Percentiles rank a stretch among this genome's conserved stretches.
These are phyloP conservation scores for Catocala sponsa DNA, from an alignment of 2,888 invertebrate genomes.

Conservation along the genomic window DNA sequence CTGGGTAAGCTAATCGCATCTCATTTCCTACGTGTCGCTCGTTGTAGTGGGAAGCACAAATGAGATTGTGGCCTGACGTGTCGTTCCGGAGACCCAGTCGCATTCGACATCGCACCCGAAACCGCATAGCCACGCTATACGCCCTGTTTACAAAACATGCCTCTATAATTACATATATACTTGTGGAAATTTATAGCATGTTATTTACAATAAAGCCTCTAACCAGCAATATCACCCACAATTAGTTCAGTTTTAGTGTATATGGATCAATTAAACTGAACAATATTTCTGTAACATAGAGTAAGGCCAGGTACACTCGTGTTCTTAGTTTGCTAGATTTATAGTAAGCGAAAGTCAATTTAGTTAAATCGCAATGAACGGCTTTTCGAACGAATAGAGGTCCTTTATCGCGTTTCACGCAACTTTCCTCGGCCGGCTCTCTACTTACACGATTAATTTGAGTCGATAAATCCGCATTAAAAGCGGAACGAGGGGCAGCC, in stretches of 20 bases:
- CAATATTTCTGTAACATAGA: no score
- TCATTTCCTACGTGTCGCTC: constrained; percentile 79
- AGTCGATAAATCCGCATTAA: constrained; percentile 87
- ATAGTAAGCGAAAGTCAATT: constrained; percentile 67
- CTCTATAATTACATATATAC: constrained; percentile 27
- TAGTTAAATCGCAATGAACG: constrained; percentile 74
- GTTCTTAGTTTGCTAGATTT: constrained; percentile 54
- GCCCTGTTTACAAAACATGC: constrained; percentile 48
- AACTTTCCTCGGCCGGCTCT: constrained; percentile 79
- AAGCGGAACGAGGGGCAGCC: constrained; percentile 79
- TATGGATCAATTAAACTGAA: no score
- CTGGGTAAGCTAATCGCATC: constrained; percentile 77
- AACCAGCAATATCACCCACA: no score
- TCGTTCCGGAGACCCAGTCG: constrained; percentile 70
- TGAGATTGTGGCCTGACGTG: constrained; percentile 78
- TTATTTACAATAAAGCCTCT: constrained; percentile 1
- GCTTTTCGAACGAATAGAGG: constrained; percentile 72
- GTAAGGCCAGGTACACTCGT: constrained; percentile 13
- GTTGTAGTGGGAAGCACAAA: constrained; percentile 76
- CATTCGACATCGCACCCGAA: constrained; percentile 63
- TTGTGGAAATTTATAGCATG: constrained; percentile 13
- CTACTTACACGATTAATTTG: constrained; percentile 87
- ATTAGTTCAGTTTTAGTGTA: no score
- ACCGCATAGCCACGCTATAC: constrained; percentile 50
- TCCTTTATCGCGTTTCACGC: constrained; percentile 84